phyloP scores from a whole-genome alignment of 2,113 vertebrate species.

The Podarcis cretensis region DNA sequence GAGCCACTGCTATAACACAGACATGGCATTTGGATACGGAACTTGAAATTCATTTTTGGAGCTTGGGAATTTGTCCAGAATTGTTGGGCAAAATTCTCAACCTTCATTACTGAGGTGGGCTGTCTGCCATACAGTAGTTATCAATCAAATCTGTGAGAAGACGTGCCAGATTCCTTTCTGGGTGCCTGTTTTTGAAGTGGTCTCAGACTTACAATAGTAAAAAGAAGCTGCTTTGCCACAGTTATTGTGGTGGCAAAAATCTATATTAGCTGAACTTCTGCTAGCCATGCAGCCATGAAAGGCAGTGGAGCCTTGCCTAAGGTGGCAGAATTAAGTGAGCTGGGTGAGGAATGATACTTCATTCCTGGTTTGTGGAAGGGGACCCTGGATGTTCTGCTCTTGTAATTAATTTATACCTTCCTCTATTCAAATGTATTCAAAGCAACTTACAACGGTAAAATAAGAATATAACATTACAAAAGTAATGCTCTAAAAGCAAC shows the following conservation, averaged over 20 bases:
- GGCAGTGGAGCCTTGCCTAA: background rate
- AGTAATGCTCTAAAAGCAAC: background rate
- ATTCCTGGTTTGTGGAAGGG: background rate
- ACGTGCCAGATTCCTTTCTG: background rate
- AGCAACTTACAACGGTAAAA: background rate
- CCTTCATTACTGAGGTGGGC: background rate
- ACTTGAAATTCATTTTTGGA: background rate
- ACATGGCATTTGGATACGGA: background rate
- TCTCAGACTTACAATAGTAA: background rate
- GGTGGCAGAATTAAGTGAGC: background rate
- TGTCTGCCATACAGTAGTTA: background rate
- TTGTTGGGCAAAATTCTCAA: background rate
- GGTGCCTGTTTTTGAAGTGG: background rate
- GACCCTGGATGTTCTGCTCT: background rate
- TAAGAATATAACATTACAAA: background rate
- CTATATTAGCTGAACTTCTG: background rate
- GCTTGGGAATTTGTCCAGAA: background rate
- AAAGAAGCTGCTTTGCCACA: background rate
- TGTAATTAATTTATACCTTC: background rate
- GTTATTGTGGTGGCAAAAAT: no score
- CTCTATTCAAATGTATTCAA: background rate
- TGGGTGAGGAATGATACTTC: background rate
- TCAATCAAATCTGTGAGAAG: background rate
- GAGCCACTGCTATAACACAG: background rate
- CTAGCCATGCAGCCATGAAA: background rate